Evolutionary conservation across 1,140 invertebrate genomes (phyloP).

Genomic region (Globodera ellingtonae): DNA sequence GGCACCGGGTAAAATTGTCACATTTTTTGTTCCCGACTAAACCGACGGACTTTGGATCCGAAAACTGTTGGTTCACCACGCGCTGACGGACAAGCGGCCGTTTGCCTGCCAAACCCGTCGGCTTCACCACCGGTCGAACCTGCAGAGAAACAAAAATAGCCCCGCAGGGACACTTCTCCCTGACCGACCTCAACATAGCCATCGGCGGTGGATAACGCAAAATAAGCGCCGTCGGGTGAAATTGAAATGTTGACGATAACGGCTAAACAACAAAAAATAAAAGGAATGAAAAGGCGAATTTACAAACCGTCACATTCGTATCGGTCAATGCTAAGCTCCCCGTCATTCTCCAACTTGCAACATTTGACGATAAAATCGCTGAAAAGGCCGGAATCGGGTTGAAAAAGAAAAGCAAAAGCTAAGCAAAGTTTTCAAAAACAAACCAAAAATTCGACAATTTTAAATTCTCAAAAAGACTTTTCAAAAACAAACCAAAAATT

Average conservation of each 20-base stretch:
- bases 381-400: neutral
- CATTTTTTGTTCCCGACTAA: too few relatives aligned
- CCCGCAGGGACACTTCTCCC: neutral
- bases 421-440: too few relatives aligned
- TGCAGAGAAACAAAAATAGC: neutral
- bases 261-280: neutral
- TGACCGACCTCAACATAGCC: conserved; percentile 24
- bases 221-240: conserved; percentile 17
- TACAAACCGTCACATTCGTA: conserved; percentile 23
- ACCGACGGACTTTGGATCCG: conserved; percentile 3
- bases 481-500: too few relatives aligned
- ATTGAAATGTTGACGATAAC: conserved; percentile 21
- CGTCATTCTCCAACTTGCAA: neutral
- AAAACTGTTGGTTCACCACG: conserved; percentile 15
- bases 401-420: neutral
- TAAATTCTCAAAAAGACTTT: too few relatives aligned
- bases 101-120: neutral
- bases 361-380: conserved; percentile 30
- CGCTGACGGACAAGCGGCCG: neutral
- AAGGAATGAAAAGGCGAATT: neutral
- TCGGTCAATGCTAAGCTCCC: conserved; percentile 13
- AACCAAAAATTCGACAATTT: too few relatives aligned
- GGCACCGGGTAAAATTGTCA: too few relatives aligned
- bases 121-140: neutral
- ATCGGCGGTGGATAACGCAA: conserved; percentile 22